Conservation (phyloP, 2,888 invertebrate species). For the Eudasyphora cyanicolor region DNA sequence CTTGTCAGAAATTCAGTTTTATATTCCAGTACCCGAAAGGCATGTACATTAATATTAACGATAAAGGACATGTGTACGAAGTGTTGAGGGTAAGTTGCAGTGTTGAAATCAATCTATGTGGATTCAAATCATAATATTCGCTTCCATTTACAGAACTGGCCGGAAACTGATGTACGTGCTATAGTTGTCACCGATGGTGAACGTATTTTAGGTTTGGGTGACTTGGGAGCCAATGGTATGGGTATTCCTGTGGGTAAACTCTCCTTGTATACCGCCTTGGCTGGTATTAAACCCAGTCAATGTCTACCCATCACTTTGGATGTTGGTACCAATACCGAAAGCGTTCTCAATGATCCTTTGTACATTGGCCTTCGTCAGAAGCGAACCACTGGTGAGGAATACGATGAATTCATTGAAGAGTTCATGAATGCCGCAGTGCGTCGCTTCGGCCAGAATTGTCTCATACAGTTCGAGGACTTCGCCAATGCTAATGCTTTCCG, state of each 20-base stretch:
- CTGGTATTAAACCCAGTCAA: constrained; percentile 96
- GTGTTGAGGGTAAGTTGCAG: constrained; percentile 89
- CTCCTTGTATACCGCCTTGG: constrained; percentile 97
- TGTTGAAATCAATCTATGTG: neutral
- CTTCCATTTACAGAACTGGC: constrained; percentile 82
- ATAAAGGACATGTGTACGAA: constrained; percentile 96
- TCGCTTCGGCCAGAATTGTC: constrained; percentile 91
- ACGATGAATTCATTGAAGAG: constrained; percentile 97
- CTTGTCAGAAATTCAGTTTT: constrained; percentile 97
- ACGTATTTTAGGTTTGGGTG: constrained; percentile 97
- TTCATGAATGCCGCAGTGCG: constrained; percentile 96
- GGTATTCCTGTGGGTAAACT: constrained; percentile 99
- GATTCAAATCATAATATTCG: neutral
- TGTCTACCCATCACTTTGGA: constrained; percentile 96
- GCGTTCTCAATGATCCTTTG: constrained; percentile 93
- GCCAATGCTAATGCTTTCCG: constrained; percentile 98
- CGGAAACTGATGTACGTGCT: constrained; percentile 91
- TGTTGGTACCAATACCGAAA: constrained; percentile 94
- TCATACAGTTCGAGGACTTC: constrained; percentile 98
- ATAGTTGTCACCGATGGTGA: constrained; percentile 99
- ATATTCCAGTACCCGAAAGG: constrained; percentile 95
- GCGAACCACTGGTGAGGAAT: constrained; percentile 90
- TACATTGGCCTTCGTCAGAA: constrained; percentile 96
- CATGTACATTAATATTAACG: constrained; percentile 96
- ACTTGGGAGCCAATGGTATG: constrained; percentile 98